phyloP scores from a whole-genome alignment of 2,888 invertebrate genomes.

The Acrocyrtus sp. region DNA sequence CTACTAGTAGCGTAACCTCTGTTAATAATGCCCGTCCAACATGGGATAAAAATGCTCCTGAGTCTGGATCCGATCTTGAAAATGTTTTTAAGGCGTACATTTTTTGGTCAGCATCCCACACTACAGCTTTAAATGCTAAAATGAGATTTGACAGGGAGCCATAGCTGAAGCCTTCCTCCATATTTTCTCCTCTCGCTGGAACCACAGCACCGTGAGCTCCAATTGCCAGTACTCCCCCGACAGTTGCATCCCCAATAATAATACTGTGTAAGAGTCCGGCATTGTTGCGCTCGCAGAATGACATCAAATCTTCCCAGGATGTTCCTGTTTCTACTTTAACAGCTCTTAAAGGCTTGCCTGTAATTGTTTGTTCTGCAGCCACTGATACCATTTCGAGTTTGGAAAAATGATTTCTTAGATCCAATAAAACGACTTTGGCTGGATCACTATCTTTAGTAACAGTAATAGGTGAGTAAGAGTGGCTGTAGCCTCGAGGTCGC shows the following conservation, averaged over 20 bases:
- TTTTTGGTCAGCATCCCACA: constrained; percentile 18
- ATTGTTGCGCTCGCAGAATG: constrained; percentile 38
- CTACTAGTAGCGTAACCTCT: constrained; percentile 23
- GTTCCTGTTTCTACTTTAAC: constrained; percentile 42
- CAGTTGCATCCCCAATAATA: constrained; percentile 42
- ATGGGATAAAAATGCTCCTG: constrained; percentile 36
- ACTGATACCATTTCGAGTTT: constrained; percentile 28
- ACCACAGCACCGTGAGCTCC: constrained; percentile 54
- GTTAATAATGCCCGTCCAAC: constrained; percentile 40
- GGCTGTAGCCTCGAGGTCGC: constrained; percentile 30
- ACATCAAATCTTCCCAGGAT: constrained; percentile 40
- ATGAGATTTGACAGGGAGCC: constrained; percentile 53
- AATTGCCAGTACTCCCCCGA: constrained; percentile 54
- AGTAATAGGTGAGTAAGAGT: constrained; percentile 42
- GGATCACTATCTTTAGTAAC: constrained; percentile 26
- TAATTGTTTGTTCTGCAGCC: constrained; percentile 12
- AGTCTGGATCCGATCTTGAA: constrained; percentile 32
- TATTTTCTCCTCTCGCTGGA: constrained; percentile 12
- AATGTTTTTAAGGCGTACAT: constrained; percentile 36
- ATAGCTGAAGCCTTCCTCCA: constrained; percentile 9
- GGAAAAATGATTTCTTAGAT: constrained; percentile 32
- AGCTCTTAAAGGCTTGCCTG: constrained; percentile 1
- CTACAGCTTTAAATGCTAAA: constrained; percentile 41
- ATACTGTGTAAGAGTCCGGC: constrained; percentile 29
- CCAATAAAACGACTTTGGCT: constrained; percentile 31